Conservation (phyloP, 2,797 vertebrate species). For the Huso huso region DNA sequence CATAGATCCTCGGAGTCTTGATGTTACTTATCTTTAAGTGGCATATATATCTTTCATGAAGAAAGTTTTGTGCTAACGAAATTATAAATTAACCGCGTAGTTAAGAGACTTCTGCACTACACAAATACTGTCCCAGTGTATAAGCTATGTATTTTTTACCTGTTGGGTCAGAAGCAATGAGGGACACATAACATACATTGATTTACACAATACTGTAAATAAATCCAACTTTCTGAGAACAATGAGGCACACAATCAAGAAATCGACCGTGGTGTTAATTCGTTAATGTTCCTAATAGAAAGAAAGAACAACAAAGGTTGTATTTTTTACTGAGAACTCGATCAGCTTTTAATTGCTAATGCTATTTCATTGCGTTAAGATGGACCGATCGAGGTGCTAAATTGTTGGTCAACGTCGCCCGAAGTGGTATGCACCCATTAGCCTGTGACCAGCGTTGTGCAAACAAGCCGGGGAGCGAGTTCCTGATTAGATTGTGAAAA, state of each 20-base stretch:
- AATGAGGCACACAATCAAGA: background rate
- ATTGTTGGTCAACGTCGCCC: constrained; percentile 22
- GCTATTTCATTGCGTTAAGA: constrained; percentile 30
- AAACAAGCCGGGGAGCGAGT: constrained; percentile 41
- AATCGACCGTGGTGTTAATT: background rate
- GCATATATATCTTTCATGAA: no score
- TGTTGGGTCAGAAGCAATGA: no score
- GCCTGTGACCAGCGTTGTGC: constrained; percentile 27
- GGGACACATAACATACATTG: no score
- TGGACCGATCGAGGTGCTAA: constrained; percentile 24
- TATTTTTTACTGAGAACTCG: background rate
- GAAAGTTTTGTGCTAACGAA: no score
- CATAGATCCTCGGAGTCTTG: no score
- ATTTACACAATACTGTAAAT: background rate
- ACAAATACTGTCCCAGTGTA: no score
- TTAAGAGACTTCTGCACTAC: no score
- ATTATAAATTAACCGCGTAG: no score
- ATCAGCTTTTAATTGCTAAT: constrained; percentile 13
- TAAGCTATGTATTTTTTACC: no score
- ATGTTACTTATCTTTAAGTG: no score
- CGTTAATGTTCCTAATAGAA: background rate
- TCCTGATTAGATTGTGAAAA: constrained; percentile 20
- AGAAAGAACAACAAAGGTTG: background rate
- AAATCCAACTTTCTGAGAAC: background rate
- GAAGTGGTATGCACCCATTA: constrained; percentile 14